Evolutionary conservation across 2,113 vertebrate genomes (phyloP).

Genomic region (Antigone vipio): DNA sequence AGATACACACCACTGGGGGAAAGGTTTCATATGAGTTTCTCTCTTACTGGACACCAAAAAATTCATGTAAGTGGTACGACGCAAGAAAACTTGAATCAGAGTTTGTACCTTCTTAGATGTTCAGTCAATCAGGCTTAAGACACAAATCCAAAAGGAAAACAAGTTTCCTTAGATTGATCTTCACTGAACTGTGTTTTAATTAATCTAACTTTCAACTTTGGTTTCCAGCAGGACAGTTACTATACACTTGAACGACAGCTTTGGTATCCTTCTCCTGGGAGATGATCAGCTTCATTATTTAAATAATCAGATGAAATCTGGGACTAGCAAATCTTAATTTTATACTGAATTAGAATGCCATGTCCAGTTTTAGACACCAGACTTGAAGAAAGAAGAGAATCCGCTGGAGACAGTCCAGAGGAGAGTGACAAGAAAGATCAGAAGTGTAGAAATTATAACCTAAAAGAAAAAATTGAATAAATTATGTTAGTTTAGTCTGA

Average conservation of each 20-base stretch:
- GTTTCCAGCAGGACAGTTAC: neutral
- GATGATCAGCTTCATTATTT: conserved; percentile 2
- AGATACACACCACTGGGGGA: neutral
- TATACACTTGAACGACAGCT: neutral
- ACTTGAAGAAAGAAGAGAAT: neutral
- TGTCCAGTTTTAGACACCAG: neutral
- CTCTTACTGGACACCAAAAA: neutral
- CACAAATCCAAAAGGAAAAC: neutral
- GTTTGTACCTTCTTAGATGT: neutral
- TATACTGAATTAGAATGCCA: neutral
- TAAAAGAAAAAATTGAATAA: neutral
- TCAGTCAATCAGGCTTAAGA: neutral
- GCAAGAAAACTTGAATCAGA: neutral
- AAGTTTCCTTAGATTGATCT: neutral
- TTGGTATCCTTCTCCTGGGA: neutral
- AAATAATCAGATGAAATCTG: conserved; percentile 15
- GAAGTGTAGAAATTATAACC: conserved; percentile 7
- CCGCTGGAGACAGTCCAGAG: neutral
- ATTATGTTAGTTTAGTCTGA: conserved; percentile 16
- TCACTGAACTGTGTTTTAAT: conserved; percentile 16
- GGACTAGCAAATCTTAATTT: conserved; percentile 19
- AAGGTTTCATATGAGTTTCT: neutral
- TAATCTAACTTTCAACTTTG: neutral
- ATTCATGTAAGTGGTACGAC: neutral
- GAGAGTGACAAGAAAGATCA: neutral